These are phyloP conservation scores for Aethina tumida DNA, from an alignment of 1,140 invertebrate species.

Conservation along the genomic window DNA sequence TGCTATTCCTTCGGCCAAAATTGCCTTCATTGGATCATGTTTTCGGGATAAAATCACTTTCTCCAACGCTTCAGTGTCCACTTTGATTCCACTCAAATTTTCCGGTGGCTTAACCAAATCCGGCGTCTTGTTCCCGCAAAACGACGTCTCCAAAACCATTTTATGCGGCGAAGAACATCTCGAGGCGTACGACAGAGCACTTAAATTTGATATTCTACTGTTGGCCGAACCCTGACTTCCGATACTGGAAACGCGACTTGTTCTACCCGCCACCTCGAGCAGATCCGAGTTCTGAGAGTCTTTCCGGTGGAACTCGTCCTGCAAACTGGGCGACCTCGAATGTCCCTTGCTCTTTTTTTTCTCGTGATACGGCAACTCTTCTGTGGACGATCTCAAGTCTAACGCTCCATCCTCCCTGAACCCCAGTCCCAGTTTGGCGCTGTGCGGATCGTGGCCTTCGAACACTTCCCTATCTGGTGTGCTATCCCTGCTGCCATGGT, in stretches of 20 bases:
- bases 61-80: constrained; percentile 50
- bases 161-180: constrained; percentile 80
- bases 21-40: constrained; percentile 44
- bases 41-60: constrained; percentile 50
- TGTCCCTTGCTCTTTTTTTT: constrained; percentile 36
- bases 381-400: constrained; percentile 73
- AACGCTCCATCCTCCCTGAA: constrained; percentile 69
- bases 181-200: constrained; percentile 47
- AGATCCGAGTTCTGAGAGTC: constrained; percentile 69
- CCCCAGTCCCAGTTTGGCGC: constrained; percentile 41
- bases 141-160: constrained; percentile 79
- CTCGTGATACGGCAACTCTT: constrained; percentile 72
- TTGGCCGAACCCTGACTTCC: constrained; percentile 53
- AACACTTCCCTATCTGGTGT: constrained; percentile 69
- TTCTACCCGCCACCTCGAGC: constrained; percentile 70
- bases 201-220: constrained; percentile 43
- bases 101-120: constrained; percentile 27
- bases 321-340: constrained; percentile 29
- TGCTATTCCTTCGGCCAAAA: constrained; percentile 44
- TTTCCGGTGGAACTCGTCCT: constrained; percentile 41
- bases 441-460: constrained; percentile 33
- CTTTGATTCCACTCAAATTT: constrained; percentile 39
- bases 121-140: constrained; percentile 72
- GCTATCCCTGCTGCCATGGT: constrained; percentile 72
- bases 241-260: constrained; percentile 69